These are phyloP conservation scores for Archips crataeganus DNA, from an alignment of 2,888 invertebrate genomes.

Conservation along the genomic window DNA sequence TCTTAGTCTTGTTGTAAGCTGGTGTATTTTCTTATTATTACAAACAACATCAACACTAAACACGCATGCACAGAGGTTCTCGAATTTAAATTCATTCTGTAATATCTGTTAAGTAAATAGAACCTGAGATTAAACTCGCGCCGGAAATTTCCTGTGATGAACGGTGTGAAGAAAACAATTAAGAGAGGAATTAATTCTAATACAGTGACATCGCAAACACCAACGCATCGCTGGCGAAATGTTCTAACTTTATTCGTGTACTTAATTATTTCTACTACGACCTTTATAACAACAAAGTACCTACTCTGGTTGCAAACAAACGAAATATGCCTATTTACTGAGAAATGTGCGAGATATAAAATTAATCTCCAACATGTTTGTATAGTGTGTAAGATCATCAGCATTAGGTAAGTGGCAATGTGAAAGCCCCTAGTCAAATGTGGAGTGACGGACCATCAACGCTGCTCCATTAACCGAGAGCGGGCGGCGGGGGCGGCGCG, in stretches of 20 bases:
- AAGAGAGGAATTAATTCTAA: constrained; percentile 40
- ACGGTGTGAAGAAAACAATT: constrained; percentile 38
- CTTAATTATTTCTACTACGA: constrained; percentile 24
- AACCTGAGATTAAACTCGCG: constrained; percentile 27
- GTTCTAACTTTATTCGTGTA: constrained; percentile 31
- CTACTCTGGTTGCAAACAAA: neutral
- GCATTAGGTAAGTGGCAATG: constrained; percentile 70
- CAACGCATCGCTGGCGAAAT: constrained; percentile 25
- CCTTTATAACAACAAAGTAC: constrained; percentile 12
- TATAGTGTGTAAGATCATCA: constrained; percentile 59
- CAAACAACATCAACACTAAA: constrained; percentile 24
- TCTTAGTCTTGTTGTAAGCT: neutral
- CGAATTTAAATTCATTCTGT: constrained; percentile 26
- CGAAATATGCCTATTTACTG: neutral
- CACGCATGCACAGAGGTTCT: constrained; percentile 8
- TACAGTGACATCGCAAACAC: constrained; percentile 35
- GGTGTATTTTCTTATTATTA: neutral
- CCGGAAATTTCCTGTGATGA: constrained; percentile 30
- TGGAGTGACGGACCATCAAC: constrained; percentile 82
- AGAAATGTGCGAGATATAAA: neutral
- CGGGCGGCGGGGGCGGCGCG: constrained; percentile 53
- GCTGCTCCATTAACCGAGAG: constrained; percentile 78
- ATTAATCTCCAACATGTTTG: constrained; percentile 46
- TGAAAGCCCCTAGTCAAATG: constrained; percentile 83
- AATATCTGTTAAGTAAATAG: constrained; percentile 26